These are phyloP conservation scores for Xanthorhoe designata DNA, from an alignment of 2,888 invertebrate species.

Conservation along the genomic window DNA sequence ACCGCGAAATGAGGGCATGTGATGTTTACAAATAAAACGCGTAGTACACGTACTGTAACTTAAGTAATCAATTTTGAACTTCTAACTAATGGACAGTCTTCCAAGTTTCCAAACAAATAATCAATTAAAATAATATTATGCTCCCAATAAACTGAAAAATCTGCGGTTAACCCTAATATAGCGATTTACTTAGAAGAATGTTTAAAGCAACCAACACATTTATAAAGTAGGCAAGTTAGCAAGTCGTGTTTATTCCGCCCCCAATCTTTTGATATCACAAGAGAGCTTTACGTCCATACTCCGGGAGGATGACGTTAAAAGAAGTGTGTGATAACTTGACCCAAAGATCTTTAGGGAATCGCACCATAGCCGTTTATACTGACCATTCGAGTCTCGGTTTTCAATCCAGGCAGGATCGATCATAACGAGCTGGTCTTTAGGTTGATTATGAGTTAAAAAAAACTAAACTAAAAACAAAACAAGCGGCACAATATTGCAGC, in stretches of 20 bases:
- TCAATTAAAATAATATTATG: too few relatives aligned
- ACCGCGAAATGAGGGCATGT: conserved; percentile 22
- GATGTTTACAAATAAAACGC: conserved; percentile 12
- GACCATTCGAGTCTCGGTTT: not conserved
- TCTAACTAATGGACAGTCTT: not conserved
- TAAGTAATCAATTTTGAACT: conserved; percentile 4
- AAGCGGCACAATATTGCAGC: conserved; percentile 1
- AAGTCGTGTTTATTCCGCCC: conserved; percentile 2
- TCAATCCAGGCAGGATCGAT: not conserved
- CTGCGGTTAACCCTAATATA: not conserved
- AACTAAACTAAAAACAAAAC: conserved; percentile 11
- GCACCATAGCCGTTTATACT: not conserved
- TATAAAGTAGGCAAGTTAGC: not conserved
- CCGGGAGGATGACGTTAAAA: conserved; percentile 13
- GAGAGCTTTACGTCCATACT: conserved; percentile 12
- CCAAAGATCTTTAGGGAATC: conserved; percentile 6
- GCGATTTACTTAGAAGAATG: not conserved
- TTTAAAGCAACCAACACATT: not conserved
- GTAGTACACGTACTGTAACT: not conserved
- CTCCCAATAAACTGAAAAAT: not conserved
- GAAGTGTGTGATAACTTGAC: conserved; percentile 15
- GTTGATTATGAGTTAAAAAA: not conserved
- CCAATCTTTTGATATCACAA: conserved; percentile 18
- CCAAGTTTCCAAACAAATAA: not conserved
- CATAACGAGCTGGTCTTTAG: not conserved